phyloP scores from a whole-genome alignment of 2,888 invertebrate genomes.

The Lasioglossum vierecki region DNA sequence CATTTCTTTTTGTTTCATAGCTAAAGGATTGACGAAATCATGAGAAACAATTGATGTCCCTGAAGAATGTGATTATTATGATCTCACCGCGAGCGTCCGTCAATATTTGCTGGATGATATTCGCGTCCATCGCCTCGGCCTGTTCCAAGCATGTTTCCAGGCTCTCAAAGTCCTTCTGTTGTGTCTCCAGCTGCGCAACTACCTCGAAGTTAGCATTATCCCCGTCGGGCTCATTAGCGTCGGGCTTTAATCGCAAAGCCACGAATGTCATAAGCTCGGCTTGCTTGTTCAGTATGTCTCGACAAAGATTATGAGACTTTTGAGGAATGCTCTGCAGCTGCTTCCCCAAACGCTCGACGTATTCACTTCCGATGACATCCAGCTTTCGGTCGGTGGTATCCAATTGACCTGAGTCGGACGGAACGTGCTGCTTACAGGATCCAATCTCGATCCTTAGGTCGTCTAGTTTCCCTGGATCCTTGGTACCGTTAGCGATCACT shows the following conservation, averaged over 20 bases:
- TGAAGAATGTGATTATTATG: background rate
- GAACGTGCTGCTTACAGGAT: background rate
- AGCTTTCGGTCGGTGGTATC: conserved; percentile 19
- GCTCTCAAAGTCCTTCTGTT: conserved; percentile 46
- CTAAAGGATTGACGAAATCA: no score
- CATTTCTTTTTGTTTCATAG: no score
- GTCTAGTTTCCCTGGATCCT: conserved; percentile 78
- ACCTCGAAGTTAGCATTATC: conserved; percentile 34
- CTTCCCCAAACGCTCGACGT: conserved; percentile 61
- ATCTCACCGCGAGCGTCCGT: conserved; percentile 33
- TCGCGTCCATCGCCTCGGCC: conserved; percentile 37
- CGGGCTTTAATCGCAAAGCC: conserved; percentile 56
- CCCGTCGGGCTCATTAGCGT: conserved; percentile 4
- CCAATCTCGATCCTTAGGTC: conserved; percentile 58
- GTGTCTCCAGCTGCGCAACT: conserved; percentile 44
- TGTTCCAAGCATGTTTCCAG: conserved; percentile 60
- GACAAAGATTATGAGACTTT: conserved; percentile 62
- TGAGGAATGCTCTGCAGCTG: conserved; percentile 64
- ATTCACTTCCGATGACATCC: conserved; percentile 51
- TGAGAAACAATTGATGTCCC: no score
- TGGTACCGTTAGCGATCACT: conserved; percentile 73
- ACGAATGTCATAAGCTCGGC: conserved; percentile 54
- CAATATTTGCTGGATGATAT: conserved; percentile 52
- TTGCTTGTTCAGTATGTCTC: conserved; percentile 64
- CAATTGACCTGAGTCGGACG: background rate